These are phyloP conservation scores for Solenopsis fugax DNA, from an alignment of 1,140 invertebrate species.

Conservation along the genomic window DNA sequence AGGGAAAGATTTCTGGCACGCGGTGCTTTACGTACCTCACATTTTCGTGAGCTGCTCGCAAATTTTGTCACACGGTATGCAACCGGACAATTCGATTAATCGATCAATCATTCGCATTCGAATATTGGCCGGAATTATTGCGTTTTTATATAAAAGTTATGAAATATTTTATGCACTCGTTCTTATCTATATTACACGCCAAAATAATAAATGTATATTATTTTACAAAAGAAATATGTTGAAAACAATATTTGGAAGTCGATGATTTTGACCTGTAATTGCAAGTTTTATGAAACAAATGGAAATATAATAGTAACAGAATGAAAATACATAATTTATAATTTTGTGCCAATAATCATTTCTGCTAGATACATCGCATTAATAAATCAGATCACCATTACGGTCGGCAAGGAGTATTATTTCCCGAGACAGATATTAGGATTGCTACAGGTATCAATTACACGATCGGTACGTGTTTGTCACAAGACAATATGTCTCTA, in stretches of 20 bases:
- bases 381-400: constrained; percentile 1
- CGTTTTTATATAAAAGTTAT: background rate
- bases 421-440: constrained; percentile 25
- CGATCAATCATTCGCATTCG: background rate
- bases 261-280: background rate
- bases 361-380: background rate
- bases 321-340: background rate
- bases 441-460: constrained; percentile 39
- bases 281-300: background rate
- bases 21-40: constrained; percentile 22
- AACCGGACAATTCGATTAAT: background rate
- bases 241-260: background rate
- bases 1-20: constrained; percentile 62
- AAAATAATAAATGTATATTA: background rate
- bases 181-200: background rate
- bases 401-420: background rate
- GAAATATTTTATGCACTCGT: background rate
- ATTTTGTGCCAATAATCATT: constrained; percentile 6
- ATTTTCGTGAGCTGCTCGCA: constrained; percentile 32
- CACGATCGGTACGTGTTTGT: constrained; percentile 50
- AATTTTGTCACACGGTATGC: constrained; percentile 11
- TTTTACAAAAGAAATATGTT: background rate
- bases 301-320: background rate
- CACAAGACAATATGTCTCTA: constrained; percentile 37
- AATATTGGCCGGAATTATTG: constrained; percentile 1